Conservation (phyloP, 2,888 invertebrate genomes). For the Cephus spinipes region DNA sequence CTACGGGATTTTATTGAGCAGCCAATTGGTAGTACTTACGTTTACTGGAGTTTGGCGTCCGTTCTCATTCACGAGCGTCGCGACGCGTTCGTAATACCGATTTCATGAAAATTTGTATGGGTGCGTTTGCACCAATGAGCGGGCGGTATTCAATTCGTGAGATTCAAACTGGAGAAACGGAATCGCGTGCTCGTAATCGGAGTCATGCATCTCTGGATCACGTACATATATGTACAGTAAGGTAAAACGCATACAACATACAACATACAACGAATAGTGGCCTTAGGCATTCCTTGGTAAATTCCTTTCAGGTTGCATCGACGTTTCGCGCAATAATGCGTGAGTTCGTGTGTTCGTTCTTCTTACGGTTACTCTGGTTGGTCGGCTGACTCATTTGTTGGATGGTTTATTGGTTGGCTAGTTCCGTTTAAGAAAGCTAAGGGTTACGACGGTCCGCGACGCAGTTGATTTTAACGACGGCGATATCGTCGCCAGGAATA, state of each 20-base stretch:
- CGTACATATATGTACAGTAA: conserved; percentile 14
- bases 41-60: not conserved
- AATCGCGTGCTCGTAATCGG: conserved; percentile 58
- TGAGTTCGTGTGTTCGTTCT: conserved; percentile 12
- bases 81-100: not conserved
- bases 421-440: not conserved
- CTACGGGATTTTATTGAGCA: not conserved
- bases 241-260: not conserved
- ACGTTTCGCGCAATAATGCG: conserved; percentile 28
- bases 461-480: not conserved
- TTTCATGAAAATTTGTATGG: not conserved
- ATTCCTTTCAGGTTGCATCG: conserved; percentile 25
- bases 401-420: not conserved
- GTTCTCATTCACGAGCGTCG: not conserved
- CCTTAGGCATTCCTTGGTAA: conserved; percentile 45
- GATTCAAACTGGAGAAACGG: conserved; percentile 4
- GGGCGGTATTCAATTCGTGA: not conserved
- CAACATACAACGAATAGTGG: not conserved
- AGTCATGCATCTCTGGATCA: conserved; percentile 45
- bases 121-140: not conserved
- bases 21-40: not conserved
- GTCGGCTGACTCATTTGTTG: not conserved
- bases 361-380: not conserved
- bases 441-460: not conserved
- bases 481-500: not conserved